Evolutionary conservation across 2,888 invertebrate genomes (phyloP).

Genomic region (Tetanocera ferruginea): DNA sequence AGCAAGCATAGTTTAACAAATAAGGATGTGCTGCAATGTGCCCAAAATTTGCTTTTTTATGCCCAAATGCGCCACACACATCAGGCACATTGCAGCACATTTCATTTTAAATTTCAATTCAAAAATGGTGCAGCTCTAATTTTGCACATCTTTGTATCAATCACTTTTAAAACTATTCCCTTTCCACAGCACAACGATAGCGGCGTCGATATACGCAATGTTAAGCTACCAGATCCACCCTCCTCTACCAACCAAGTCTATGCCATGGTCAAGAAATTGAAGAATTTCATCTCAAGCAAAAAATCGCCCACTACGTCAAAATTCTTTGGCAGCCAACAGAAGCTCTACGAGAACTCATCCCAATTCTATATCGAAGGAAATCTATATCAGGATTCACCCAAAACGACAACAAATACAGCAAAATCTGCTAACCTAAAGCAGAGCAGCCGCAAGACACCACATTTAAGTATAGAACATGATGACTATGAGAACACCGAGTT

Average conservation of each 20-base stretch:
- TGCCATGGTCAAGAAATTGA: constrained; percentile 78
- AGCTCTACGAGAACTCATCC: constrained; percentile 65
- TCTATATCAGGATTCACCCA: constrained; percentile 52
- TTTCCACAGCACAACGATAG: constrained; percentile 68
- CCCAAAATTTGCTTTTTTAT: neutral
- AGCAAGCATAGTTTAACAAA: neutral
- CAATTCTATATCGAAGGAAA: constrained; percentile 59
- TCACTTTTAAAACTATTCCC: no score
- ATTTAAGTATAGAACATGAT: constrained; percentile 46
- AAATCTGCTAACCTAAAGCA: constrained; percentile 48
- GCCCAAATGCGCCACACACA: no score
- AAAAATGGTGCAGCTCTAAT: no score
- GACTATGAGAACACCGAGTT: constrained; percentile 62
- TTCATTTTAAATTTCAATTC: no score
- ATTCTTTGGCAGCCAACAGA: constrained; percentile 58
- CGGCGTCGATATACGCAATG: constrained; percentile 71
- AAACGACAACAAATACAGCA: constrained; percentile 39
- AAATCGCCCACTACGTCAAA: constrained; percentile 61
- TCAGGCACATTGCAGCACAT: neutral
- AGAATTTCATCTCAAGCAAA: constrained; percentile 73
- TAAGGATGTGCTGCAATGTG: no score
- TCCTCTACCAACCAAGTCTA: constrained; percentile 73
- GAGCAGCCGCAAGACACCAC: constrained; percentile 22
- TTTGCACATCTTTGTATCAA: no score
- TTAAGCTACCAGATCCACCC: constrained; percentile 75